Percentiles rank a stretch among this genome's conserved stretches.
Conservation (phyloP, 2,888 invertebrate genomes). For the Chorisops tibialis region DNA sequence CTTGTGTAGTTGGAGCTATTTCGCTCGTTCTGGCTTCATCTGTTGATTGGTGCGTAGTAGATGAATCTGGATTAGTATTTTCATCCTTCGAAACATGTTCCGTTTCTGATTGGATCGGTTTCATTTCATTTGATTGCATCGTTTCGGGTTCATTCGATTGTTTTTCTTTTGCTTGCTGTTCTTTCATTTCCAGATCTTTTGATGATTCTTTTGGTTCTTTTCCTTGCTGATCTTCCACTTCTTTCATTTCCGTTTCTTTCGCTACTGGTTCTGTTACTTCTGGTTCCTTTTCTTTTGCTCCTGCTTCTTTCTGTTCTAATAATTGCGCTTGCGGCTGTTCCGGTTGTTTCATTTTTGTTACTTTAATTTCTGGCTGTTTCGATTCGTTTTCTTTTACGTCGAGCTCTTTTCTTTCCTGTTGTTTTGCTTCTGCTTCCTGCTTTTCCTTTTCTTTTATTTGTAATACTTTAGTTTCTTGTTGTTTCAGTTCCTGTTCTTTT, state of each 20-base stretch:
- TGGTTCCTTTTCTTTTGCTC: too few species aligned
- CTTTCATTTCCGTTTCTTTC: not conserved
- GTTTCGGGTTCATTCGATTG: too few species aligned
- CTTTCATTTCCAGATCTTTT: too few species aligned
- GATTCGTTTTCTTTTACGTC: not conserved
- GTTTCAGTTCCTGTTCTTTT: conserved; percentile 5
- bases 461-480: not conserved
- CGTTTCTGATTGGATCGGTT: too few species aligned
- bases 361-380: not conserved
- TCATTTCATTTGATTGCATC: too few species aligned
- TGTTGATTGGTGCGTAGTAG: not conserved
- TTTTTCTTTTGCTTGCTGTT: too few species aligned
- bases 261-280: not conserved
- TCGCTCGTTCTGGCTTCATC: too few species aligned
- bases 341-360: not conserved
- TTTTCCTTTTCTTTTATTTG: conserved; percentile 1
- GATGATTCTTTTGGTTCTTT: too few species aligned
- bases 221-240: too few species aligned
- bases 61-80: not conserved
- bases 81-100: not conserved
- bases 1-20: too few species aligned
- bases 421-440: not conserved
- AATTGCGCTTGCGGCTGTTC: not conserved
- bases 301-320: too few species aligned
- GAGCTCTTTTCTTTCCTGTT: conserved; percentile 3